phyloP scores from a whole-genome alignment of 2,797 vertebrate genomes.

The Capromys pilorides region DNA sequence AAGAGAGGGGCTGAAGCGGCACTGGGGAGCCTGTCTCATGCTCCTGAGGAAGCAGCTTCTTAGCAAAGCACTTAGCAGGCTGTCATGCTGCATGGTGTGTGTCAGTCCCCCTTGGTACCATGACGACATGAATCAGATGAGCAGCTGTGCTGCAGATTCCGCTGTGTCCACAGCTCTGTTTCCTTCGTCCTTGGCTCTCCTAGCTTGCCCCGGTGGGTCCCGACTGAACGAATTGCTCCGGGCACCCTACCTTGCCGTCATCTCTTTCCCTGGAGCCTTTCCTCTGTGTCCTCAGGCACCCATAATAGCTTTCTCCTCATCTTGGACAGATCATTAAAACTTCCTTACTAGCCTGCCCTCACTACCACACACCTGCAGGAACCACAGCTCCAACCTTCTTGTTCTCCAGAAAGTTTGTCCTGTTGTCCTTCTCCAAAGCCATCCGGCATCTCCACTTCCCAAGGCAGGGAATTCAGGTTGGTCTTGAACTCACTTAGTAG shows the following conservation, averaged over 20 bases:
- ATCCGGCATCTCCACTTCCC: background rate
- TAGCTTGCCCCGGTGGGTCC: background rate
- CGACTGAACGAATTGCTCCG: background rate
- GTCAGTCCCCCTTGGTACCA: background rate
- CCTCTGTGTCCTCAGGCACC: background rate
- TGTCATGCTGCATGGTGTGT: background rate
- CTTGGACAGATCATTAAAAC: background rate
- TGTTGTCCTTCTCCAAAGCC: background rate
- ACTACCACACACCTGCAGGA: background rate
- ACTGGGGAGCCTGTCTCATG: fast-evolving
- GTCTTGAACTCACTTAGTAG: background rate
- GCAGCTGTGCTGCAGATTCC: background rate
- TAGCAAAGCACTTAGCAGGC: background rate
- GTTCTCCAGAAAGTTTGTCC: background rate
- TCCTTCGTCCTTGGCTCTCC: background rate
- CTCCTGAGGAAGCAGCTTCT: background rate
- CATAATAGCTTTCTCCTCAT: background rate
- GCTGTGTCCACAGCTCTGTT: background rate
- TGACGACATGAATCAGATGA: background rate
- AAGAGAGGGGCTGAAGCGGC: background rate
- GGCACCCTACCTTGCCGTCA: background rate
- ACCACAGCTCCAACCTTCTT: background rate
- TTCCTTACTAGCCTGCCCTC: fast-evolving
- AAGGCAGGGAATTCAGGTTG: background rate
- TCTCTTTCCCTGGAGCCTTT: background rate